Base-by-base conservation (phyloP, 2,797 vertebrate species). In the Liparis tanakae region DNA sequence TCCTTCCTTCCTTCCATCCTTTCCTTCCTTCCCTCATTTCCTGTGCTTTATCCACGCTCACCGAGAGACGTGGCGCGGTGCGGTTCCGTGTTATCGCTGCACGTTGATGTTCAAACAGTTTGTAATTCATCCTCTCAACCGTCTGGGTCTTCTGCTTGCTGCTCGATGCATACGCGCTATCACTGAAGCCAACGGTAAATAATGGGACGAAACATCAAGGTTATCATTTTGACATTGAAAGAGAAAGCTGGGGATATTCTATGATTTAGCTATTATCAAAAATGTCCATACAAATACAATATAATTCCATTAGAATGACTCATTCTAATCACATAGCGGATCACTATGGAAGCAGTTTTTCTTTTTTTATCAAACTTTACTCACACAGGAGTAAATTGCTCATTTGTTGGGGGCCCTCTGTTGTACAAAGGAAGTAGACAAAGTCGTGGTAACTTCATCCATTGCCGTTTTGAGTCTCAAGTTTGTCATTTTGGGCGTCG, bases 31-130 rank as follows among this genome's bases (percentile, higher is more conserved):
- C 77, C 75, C 37, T 79, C 66, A 74, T 83, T 78, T 80, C 80
- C 78, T 82, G 55, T 66, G 83, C 81, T 88, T 76, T 87, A 58
- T 78, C 76, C 79, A 67, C 58, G 67, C 74, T 58, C 54, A 41
- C 64, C 55, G 33, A 64, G 71, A 78, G 54, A 77, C 55, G 0
- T 56, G 4, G 53, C 69, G 70, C 60, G 69, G 68, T 59, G 37
- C 8, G 46, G 72, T 53, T 77, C 70, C 36, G 13, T 80, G 72
- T 83, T 39, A 73, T 65, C 76, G 60, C 34, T 73, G 80, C 81
- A 87, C 85, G 82, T 84, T 58, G 51, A 69, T 70, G 71, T 82
- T 78, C 62, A 74, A 72, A 78, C 20, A 44, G 43, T 78, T 69
- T 60, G 6, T 36, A 50, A 63, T 57, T 55, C 8, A 18, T 71